These are phyloP conservation scores for Autographa pulchrina DNA, from an alignment of 2,888 invertebrate species.

Conservation along the genomic window DNA sequence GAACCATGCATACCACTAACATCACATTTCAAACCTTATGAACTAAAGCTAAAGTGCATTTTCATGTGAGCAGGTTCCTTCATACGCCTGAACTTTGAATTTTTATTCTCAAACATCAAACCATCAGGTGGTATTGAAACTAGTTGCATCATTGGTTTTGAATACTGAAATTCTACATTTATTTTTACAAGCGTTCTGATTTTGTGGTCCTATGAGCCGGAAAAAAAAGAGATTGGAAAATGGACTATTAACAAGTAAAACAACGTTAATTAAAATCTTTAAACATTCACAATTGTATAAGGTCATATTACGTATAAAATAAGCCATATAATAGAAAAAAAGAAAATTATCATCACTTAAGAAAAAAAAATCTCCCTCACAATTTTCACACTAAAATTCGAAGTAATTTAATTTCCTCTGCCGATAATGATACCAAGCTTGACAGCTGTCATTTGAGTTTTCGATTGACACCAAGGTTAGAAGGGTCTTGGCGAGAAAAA, in stretches of 20 bases:
- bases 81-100: constrained; percentile 1
- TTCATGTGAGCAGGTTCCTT: constrained; percentile 1
- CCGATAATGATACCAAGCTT: constrained; percentile 21
- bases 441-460: constrained; percentile 32
- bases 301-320: too few species aligned
- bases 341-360: too few species aligned
- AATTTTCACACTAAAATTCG: neutral
- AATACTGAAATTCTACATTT: constrained; percentile 17
- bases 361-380: too few species aligned
- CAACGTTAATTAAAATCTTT: too few species aligned
- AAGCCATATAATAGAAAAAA: too few species aligned
- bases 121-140: constrained; percentile 44
- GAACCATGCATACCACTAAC: constrained; percentile 21
- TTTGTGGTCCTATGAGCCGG: neutral
- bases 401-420: constrained; percentile 27
- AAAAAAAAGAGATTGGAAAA: neutral
- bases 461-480: constrained; percentile 35
- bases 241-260: too few species aligned
- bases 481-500: constrained; percentile 3
- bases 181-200: neutral
- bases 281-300: too few species aligned
- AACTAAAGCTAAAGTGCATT: neutral
- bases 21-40: constrained; percentile 24
- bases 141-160: constrained; percentile 50
- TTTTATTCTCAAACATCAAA: constrained; percentile 13